Evolutionary conservation across 30 jellyfish, hydroid and myxozoan species (phyloP).

Genomic region (Haliclystus octoradiatus): DNA sequence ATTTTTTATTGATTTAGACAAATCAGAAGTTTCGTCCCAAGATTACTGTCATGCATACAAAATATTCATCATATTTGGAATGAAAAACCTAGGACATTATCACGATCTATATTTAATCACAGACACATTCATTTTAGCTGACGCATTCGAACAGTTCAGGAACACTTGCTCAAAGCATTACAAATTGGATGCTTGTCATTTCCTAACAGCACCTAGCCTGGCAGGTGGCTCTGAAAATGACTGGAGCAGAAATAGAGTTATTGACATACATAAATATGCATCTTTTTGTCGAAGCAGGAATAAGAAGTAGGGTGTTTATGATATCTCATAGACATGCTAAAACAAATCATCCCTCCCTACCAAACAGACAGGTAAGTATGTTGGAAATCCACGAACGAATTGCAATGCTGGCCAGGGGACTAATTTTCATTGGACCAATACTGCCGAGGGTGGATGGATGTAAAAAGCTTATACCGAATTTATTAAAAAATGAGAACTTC

Average conservation of each 20-base stretch:
- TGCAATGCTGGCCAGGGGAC: too few relatives aligned
- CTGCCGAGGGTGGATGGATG: too few relatives aligned
- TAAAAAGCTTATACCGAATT: too few relatives aligned
- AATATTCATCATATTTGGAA: conserved; percentile 4
- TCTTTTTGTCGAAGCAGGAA: conserved; percentile 24
- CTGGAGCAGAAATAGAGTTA: conserved; percentile 15
- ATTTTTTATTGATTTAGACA: neutral
- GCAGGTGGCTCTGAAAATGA: conserved; percentile 17
- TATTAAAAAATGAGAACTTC: too few relatives aligned
- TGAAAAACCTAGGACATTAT: conserved; percentile 10
- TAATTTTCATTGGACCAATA: too few relatives aligned
- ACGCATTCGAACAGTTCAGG: conserved; percentile 5
- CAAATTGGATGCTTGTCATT: too few relatives aligned
- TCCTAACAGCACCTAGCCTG: too few relatives aligned
- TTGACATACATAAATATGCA: conserved; percentile 13
- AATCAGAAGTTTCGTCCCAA: neutral
- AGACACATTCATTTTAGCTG: conserved; percentile 12
- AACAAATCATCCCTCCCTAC: conserved; percentile 16
- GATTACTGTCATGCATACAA: conserved; percentile 28
- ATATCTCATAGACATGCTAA: conserved; percentile 22
- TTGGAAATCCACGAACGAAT: too few relatives aligned
- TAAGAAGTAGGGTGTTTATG: conserved; percentile 16
- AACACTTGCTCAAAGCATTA: too few relatives aligned
- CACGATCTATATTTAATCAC: conserved; percentile 22
- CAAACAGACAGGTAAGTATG: too few relatives aligned